These are phyloP conservation scores for Macropus fuliginosus DNA, from an alignment of 2,797 vertebrate species.

Conservation along the genomic window DNA sequence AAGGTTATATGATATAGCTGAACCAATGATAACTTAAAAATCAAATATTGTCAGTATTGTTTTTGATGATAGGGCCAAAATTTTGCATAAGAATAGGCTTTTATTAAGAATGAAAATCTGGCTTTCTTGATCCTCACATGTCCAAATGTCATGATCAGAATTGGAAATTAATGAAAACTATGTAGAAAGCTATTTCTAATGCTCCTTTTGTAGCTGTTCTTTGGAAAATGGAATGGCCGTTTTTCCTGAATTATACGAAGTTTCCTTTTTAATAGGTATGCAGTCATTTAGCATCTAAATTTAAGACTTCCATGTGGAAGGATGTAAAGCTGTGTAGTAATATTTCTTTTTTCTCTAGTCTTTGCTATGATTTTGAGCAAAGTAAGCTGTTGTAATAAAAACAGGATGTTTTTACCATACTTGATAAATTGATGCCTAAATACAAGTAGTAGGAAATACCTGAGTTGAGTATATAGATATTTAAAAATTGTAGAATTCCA, in stretches of 20 bases:
- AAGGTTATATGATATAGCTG: not conserved
- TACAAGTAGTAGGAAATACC: not conserved
- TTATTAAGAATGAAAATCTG: constrained; percentile 2
- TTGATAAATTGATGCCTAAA: constrained; percentile 14
- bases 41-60: not conserved
- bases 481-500: not conserved
- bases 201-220: constrained; percentile 18
- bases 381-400: not conserved
- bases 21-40: not conserved
- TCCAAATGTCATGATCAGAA: constrained; percentile 4
- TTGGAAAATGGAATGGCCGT: not conserved
- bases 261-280: not conserved
- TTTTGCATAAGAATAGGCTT: constrained; percentile 23
- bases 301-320: constrained; percentile 33
- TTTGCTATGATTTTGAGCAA: constrained; percentile 39
- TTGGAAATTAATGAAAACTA: constrained; percentile 26
- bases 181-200: constrained; percentile 31
- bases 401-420: not conserved
- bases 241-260: constrained; percentile 38
- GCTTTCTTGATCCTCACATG: not conserved
- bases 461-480: not conserved
- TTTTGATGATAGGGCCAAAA: not conserved
- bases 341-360: constrained; percentile 36
- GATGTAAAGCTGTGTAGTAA: constrained; percentile 39
- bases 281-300: constrained; percentile 38